phyloP scores from a whole-genome alignment of 2,888 invertebrate species.

The Cephalotes varians region DNA sequence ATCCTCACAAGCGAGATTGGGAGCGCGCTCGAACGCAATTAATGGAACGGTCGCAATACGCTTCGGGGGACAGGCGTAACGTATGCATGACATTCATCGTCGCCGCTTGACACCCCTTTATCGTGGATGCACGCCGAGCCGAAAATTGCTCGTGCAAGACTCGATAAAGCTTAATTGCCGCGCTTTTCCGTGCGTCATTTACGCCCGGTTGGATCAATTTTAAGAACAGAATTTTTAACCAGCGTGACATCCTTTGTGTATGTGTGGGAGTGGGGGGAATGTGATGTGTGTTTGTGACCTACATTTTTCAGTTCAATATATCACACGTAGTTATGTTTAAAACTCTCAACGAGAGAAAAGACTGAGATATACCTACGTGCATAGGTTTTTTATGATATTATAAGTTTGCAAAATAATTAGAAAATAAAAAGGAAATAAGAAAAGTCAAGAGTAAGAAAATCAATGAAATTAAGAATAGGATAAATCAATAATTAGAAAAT shows the following conservation, averaged over 20 bases:
- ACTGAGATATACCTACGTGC: neutral
- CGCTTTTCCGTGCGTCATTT: conserved; percentile 10
- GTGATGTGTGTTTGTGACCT: too few relatives aligned
- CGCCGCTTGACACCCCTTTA: conserved; percentile 49
- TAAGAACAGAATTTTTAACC: neutral
- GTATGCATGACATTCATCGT: conserved; percentile 56
- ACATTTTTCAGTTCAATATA: neutral
- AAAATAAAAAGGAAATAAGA: too few relatives aligned
- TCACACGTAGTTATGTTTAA: neutral
- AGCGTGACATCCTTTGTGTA: neutral
- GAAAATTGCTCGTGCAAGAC: conserved; percentile 58
- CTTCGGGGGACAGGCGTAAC: conserved; percentile 50
- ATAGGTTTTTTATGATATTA: neutral
- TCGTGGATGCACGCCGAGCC: conserved; percentile 34
- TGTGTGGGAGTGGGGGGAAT: too few relatives aligned
- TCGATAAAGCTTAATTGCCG: conserved; percentile 56
- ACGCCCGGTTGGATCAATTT: neutral
- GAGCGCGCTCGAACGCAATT: conserved; percentile 49
- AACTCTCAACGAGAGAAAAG: neutral
- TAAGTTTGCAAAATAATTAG: neutral
- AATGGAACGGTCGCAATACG: conserved; percentile 54
- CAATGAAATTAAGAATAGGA: neutral
- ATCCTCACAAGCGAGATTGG: conserved; percentile 51
- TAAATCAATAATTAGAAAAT: neutral
- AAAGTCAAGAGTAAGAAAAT: too few relatives aligned